Percentiles rank a stretch among this genome's conserved stretches.
phyloP scores from a whole-genome alignment of 2,888 invertebrate species.

The Erannis defoliaria region DNA sequence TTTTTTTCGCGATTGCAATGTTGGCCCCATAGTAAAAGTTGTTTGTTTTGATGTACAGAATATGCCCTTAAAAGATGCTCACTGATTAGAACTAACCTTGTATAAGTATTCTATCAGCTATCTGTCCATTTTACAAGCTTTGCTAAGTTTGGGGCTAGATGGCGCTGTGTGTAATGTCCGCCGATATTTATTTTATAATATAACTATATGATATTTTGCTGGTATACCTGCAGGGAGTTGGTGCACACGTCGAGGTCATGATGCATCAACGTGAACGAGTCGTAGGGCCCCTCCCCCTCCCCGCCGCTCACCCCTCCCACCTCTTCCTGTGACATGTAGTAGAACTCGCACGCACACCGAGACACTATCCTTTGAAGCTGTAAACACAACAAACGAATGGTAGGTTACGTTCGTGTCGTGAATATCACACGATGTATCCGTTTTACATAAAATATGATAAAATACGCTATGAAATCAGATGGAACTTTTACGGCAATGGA shows the following conservation, averaged over 20 bases:
- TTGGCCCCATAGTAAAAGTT: no score
- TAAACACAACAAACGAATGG: background rate
- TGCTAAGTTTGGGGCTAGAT: no score
- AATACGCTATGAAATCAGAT: background rate
- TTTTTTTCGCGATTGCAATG: no score
- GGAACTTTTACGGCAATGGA: no score
- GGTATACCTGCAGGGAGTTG: constrained; percentile 93
- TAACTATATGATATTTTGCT: background rate
- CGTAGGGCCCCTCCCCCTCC: constrained; percentile 95
- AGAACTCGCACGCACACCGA: constrained; percentile 98
- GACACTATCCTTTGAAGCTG: constrained; percentile 98
- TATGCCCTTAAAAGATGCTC: no score
- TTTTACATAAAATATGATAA: no score
- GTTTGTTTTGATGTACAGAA: no score
- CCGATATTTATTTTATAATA: background rate
- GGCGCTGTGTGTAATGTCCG: no score
- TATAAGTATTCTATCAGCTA: no score
- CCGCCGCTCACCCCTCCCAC: constrained; percentile 84
- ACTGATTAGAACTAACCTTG: no score
- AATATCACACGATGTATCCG: no score
- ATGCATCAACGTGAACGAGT: constrained; percentile 99
- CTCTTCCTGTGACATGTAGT: constrained; percentile 97
- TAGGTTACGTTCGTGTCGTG: background rate
- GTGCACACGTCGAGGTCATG: constrained; percentile 99
- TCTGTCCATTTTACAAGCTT: no score